These are phyloP conservation scores for Pongo pygmaeus DNA, from an alignment of 2,113 vertebrate genomes.

Conservation along the genomic window DNA sequence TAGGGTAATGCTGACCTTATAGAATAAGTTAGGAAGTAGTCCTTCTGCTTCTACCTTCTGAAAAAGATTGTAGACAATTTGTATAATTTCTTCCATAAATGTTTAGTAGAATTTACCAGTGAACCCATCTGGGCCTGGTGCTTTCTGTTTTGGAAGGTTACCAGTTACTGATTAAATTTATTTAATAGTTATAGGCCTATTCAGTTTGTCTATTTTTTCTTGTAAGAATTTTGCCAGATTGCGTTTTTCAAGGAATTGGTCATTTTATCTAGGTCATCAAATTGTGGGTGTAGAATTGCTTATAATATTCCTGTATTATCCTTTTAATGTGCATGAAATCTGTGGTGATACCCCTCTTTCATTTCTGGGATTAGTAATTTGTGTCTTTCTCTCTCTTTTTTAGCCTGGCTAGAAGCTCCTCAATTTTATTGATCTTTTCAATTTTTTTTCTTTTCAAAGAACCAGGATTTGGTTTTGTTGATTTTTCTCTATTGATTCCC, in stretches of 20 bases:
- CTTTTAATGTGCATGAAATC: neutral
- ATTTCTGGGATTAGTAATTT: neutral
- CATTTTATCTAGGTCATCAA: neutral
- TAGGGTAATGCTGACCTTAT: neutral
- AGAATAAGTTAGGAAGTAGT: neutral
- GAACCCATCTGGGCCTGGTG: neutral
- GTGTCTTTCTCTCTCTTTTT: neutral
- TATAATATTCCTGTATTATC: neutral
- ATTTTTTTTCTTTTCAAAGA: neutral
- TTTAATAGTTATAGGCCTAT: neutral
- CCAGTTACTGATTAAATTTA: neutral
- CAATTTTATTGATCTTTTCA: neutral
- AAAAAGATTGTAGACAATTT: neutral
- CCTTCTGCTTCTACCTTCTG: neutral
- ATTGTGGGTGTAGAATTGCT: neutral
- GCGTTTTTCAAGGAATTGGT: neutral
- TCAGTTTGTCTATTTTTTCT: neutral
- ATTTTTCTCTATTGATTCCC: neutral
- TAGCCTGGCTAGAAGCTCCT: neutral
- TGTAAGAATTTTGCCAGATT: neutral
- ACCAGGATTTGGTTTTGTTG: neutral
- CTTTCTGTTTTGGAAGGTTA: neutral
- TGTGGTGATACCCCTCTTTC: neutral
- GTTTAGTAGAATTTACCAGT: neutral
- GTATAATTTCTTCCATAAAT: neutral